Base-by-base conservation (phyloP, 2,113 vertebrate genomes). In the Serilophus lunatus region DNA sequence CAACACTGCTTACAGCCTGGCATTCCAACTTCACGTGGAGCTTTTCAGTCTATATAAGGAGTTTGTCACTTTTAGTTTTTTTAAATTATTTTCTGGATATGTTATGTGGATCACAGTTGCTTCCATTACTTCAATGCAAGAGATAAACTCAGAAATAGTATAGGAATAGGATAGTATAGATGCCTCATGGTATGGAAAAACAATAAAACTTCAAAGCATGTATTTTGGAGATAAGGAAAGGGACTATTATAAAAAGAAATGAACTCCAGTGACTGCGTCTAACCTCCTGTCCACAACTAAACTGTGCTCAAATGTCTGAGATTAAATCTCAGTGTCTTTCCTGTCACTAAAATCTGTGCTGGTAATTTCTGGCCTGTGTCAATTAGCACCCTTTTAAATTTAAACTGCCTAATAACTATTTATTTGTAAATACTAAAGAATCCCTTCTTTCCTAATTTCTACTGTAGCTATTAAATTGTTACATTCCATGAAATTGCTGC, bases 31-130 rank as follows among this genome's bases (percentile, higher is more conserved):
- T 74, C 2, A 1, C 18, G 20, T 31, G 13, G 29, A 84, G 10
- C 12, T 5, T 71, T 81, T 71, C 12, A 18, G 9, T 47, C n/a
- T 33, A 75, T 15, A 42, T 26, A 80, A 44, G 8, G 3, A 45
- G 49, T 26, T 42, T 54, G 7, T 64, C 23, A 3, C 3, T 17
- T 22, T 14, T 42, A 12, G 40, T 2, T 1, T 56, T 28, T 77
- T 51, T n/a, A 1, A 23, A n/a, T 86, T 23, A 1, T 25, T 70
- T 3, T 70, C 17, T 53, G 12, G 0, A 4, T 5, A 3, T 2
- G 0, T 60, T 19, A 54, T 61, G 9, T 16, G 6, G 5, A 13
- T 87, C 12, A 22, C 7, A 31, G 18, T n/a, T 6, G 12, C 12
- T 75, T 47, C 6, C 2, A 7, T 47, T 8, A 15, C 13, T 51